A percentile compares a stretch with the other conserved stretches of the same genome.
These are phyloP conservation scores for Notodonta ziczac DNA, from an alignment of 2,888 invertebrate species.

Conservation along the genomic window DNA sequence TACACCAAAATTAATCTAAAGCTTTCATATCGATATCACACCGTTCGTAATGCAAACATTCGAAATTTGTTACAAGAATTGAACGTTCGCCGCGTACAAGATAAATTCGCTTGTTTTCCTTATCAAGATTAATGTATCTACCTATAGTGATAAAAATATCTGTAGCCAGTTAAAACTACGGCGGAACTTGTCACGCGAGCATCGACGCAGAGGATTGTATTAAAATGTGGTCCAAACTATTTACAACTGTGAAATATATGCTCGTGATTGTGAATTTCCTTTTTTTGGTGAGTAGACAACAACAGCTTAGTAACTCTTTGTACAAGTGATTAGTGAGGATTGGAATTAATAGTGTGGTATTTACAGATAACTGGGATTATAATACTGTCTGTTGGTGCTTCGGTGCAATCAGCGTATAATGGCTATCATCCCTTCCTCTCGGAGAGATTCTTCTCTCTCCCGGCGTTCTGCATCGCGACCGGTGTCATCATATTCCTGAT, in stretches of 20 bases:
- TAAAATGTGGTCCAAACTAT: conserved; percentile 74
- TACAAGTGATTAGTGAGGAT: conserved; percentile 4
- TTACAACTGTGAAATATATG: conserved; percentile 75
- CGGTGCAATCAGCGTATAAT: conserved; percentile 87
- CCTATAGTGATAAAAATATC: conserved; percentile 74
- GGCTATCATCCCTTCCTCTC: conserved; percentile 87
- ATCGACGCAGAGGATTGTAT: conserved; percentile 31
- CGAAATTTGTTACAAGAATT: neutral
- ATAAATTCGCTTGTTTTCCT: conserved; percentile 77
- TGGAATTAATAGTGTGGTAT: conserved; percentile 24
- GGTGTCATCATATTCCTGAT: conserved; percentile 90
- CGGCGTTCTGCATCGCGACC: conserved; percentile 88
- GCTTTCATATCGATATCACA: conserved; percentile 6
- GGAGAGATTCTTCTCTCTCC: conserved; percentile 89
- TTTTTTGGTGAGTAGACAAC: conserved; percentile 69
- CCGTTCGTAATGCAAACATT: neutral
- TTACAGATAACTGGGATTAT: conserved; percentile 91
- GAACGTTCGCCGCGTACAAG: conserved; percentile 43
- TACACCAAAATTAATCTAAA: neutral
- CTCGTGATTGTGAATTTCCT: conserved; percentile 72
- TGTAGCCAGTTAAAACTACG: conserved; percentile 56
- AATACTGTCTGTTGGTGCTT: conserved; percentile 89
- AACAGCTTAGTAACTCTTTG: neutral
- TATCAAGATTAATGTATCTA: conserved; percentile 74
- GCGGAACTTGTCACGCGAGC: conserved; percentile 54